A percentile compares a stretch with the other conserved stretches of the same genome.
Conservation (phyloP, 2,113 vertebrate species). For the Rhinolophus sinicus region DNA sequence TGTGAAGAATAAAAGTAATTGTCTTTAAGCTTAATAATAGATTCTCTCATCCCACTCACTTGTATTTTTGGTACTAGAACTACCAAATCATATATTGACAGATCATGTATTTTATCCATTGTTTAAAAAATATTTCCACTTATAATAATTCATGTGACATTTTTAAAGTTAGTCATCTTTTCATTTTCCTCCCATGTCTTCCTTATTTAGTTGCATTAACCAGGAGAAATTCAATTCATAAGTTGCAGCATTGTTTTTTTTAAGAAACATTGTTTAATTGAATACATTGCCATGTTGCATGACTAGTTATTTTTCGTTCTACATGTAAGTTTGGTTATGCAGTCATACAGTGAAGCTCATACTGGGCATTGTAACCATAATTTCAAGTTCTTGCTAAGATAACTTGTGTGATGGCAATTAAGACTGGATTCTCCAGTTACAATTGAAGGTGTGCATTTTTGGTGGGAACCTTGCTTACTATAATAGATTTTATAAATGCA, state of each 20-base stretch:
- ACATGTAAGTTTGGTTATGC: background rate
- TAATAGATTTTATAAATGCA: background rate
- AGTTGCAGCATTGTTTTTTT: background rate
- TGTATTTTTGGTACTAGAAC: background rate
- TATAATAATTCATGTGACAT: conserved; percentile 4
- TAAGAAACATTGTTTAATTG: background rate
- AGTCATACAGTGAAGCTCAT: background rate
- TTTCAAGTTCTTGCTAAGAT: background rate
- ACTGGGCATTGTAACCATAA: background rate
- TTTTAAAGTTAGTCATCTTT: conserved; percentile 57
- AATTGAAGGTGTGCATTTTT: background rate
- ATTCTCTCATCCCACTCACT: background rate
- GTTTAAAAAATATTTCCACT: conserved; percentile 14
- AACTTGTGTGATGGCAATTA: background rate
- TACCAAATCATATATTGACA: conserved; percentile 27
- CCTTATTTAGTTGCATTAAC: conserved; percentile 1
- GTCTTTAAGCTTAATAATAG: conserved; percentile 15
- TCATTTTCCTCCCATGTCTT: conserved; percentile 19
- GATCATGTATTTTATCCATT: conserved; percentile 40
- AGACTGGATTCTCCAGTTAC: background rate
- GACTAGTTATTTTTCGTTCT: background rate
- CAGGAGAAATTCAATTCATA: background rate
- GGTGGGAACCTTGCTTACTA: background rate
- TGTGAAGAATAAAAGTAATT: conserved; percentile 44
- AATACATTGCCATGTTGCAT: background rate